A percentile compares a stretch with the other conserved stretches of the same genome.
Conservation (phyloP, 2,113 vertebrate species). For the Myocastor coypus region DNA sequence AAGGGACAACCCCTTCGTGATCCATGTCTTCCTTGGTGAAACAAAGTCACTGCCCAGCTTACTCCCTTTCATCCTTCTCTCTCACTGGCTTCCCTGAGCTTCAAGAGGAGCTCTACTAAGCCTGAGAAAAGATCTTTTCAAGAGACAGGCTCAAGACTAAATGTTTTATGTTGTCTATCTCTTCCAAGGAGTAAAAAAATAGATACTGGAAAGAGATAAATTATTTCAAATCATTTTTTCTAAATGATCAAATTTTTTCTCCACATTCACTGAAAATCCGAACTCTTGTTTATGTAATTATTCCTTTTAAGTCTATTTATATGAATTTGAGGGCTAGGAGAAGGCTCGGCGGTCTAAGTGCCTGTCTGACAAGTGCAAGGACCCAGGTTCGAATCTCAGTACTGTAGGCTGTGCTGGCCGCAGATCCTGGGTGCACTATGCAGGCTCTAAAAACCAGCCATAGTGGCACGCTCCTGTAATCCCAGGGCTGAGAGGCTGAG, state of each 20-base stretch:
- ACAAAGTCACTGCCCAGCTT: accelerated
- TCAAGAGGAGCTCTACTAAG: background rate
- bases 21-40: background rate
- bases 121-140: background rate
- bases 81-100: background rate
- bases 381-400: no score
- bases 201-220: background rate
- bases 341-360: no score
- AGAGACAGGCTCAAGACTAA: background rate
- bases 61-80: background rate
- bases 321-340: background rate
- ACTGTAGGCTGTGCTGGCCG: no score
- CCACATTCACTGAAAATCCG: background rate
- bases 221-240: background rate
- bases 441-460: no score
- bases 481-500: no score
- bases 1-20: background rate
- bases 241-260: background rate
- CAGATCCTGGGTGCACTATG: no score
- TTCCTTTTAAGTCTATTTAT: background rate
- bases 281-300: background rate
- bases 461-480: no score
- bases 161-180: background rate
- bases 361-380: no score
- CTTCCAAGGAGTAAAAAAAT: background rate